phyloP scores from a whole-genome alignment of 1,140 invertebrate genomes.

The Vanessa atalanta region DNA sequence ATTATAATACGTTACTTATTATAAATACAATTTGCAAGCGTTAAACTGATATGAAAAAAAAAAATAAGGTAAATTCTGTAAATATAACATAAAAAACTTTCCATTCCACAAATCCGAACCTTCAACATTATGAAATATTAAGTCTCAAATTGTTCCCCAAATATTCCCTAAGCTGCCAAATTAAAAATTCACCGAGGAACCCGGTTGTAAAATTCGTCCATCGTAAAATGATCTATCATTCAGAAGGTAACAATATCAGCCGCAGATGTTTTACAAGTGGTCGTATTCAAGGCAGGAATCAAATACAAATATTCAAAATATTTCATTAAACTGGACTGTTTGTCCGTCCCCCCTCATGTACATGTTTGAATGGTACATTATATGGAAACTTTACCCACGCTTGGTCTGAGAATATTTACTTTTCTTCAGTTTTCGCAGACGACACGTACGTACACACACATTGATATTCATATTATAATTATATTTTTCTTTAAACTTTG shows the following conservation, averaged over 20 bases:
- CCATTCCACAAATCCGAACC: slow-evolving; percentile 40
- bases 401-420: slow-evolving; percentile 22
- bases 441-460: neutral
- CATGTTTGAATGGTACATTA: slow-evolving; percentile 42
- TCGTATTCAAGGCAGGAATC: slow-evolving; percentile 50
- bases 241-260: slow-evolving; percentile 11
- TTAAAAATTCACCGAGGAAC: slow-evolving; percentile 60
- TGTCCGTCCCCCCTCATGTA: slow-evolving; percentile 54
- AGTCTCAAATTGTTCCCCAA: slow-evolving; percentile 63
- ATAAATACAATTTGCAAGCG: neutral
- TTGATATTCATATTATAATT: neutral
- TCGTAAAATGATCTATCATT: slow-evolving; percentile 38
- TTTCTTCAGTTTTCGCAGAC: neutral
- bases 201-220: slow-evolving; percentile 44
- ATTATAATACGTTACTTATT: neutral
- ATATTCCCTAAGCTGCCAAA: slow-evolving; percentile 61
- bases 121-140: slow-evolving; percentile 56
- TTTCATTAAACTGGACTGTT: slow-evolving; percentile 65
- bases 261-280: slow-evolving; percentile 43
- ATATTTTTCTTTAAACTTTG: neutral
- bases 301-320: slow-evolving; percentile 72
- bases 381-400: slow-evolving; percentile 28
- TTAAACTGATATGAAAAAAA: neutral
- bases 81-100: slow-evolving; percentile 45
- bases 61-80: slow-evolving; percentile 16